Percentiles rank a stretch among this genome's conserved stretches.
These are phyloP conservation scores for Rynchops niger DNA, from an alignment of 2,113 vertebrate species.

Conservation along the genomic window DNA sequence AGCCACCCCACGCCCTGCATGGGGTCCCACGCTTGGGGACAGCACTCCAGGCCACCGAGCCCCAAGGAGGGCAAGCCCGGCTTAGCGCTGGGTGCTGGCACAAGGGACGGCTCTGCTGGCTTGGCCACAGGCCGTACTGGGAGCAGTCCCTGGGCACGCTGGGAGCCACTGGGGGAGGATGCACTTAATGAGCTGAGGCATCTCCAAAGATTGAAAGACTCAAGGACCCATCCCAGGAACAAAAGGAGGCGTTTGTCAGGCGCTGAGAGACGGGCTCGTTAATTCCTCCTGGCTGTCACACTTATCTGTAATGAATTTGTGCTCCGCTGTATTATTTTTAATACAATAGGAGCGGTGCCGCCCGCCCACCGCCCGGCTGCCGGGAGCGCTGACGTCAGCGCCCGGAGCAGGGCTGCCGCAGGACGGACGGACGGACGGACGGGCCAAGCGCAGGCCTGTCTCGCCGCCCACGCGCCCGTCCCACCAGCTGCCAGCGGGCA, in stretches of 20 bases:
- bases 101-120: not conserved
- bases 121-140: not conserved
- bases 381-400: constrained; percentile 45
- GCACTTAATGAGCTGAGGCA: constrained; percentile 33
- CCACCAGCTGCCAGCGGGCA: not conserved
- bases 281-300: constrained; percentile 68
- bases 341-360: constrained; percentile 63
- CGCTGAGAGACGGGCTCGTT: constrained; percentile 65
- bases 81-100: not conserved
- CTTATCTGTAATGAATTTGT: constrained; percentile 71
- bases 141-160: not conserved
- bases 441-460: not conserved
- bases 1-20: fast-evolving
- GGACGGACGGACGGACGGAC: not conserved
- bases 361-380: constrained; percentile 61
- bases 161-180: constrained; percentile 23
- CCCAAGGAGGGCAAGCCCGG: not conserved
- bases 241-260: constrained; percentile 70
- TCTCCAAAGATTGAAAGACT: constrained; percentile 62
- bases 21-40: not conserved
- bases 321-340: constrained; percentile 73
- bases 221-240: constrained; percentile 59
- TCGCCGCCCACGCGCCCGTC: not conserved
- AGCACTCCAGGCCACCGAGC: not conserved
- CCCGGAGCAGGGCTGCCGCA: constrained; percentile 22